These are phyloP conservation scores for Bhutanitis thaidina DNA, from an alignment of 2,888 invertebrate genomes.

Conservation along the genomic window DNA sequence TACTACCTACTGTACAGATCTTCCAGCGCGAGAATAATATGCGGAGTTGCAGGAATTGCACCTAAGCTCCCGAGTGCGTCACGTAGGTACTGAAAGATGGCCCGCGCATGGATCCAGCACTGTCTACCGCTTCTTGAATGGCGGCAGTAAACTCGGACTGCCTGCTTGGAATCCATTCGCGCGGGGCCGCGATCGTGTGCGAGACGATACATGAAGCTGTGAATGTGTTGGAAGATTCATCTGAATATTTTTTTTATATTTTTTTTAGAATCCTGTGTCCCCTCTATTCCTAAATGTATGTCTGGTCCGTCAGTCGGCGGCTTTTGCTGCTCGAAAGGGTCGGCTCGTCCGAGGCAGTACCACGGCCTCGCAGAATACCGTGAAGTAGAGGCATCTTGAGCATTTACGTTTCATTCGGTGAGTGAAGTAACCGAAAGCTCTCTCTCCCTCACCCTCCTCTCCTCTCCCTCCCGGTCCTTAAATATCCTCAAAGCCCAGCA, in stretches of 20 bases:
- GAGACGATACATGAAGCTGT: conserved; percentile 16
- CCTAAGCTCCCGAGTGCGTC: conserved; percentile 19
- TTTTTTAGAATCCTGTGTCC: too few species aligned
- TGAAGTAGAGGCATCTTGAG: too few species aligned
- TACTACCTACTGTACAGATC: not conserved
- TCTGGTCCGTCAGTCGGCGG: too few species aligned
- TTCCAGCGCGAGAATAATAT: conserved; percentile 10
- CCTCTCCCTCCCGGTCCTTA: too few species aligned
- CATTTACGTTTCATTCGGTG: too few species aligned
- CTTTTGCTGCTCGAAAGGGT: too few species aligned
- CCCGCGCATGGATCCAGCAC: conserved; percentile 13
- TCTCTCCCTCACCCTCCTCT: too few species aligned
- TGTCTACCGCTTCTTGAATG: conserved; percentile 23
- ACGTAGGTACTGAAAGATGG: conserved; percentile 23
- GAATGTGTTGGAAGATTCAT: conserved; percentile 14
- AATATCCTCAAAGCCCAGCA: too few species aligned
- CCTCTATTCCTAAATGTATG: too few species aligned
- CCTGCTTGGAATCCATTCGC: conserved; percentile 40
- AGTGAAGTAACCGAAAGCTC: too few species aligned
- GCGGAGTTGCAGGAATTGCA: conserved; percentile 11
- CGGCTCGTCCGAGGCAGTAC: too few species aligned
- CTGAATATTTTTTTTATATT: not conserved
- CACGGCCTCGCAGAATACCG: too few species aligned
- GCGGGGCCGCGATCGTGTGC: conserved; percentile 28
- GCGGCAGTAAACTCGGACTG: conserved; percentile 29